These are phyloP conservation scores for Conops quadrifasciatus DNA, from an alignment of 2,888 invertebrate species.

Conservation along the genomic window DNA sequence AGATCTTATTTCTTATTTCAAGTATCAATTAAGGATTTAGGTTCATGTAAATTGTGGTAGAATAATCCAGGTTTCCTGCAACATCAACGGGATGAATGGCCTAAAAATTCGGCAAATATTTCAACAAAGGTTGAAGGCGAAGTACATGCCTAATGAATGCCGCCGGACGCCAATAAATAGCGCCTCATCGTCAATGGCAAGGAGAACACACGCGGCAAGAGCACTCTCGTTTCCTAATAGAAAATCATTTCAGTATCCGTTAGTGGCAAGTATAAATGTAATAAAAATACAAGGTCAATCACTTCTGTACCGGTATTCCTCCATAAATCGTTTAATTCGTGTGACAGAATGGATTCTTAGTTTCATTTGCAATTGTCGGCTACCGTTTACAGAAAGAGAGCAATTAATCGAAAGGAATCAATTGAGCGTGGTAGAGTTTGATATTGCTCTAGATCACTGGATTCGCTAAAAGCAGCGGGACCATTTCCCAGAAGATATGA, in stretches of 20 bases:
- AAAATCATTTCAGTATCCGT: slow-evolving; percentile 22
- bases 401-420: too few species aligned
- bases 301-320: slow-evolving; percentile 30
- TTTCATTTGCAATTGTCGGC: slow-evolving; percentile 19
- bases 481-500: slow-evolving; percentile 6
- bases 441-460: slow-evolving; percentile 16
- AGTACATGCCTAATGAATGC: slow-evolving; percentile 18
- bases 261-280: slow-evolving; percentile 24
- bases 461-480: slow-evolving; percentile 9
- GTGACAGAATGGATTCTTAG: slow-evolving; percentile 27
- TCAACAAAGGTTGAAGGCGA: neutral
- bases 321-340: slow-evolving; percentile 13
- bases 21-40: neutral
- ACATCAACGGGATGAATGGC: neutral
- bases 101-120: neutral
- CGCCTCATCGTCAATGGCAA: neutral
- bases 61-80: slow-evolving; percentile 22
- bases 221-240: neutral
- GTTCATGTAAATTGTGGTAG: slow-evolving; percentile 8
- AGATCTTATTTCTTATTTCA: slow-evolving; percentile 14
- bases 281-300: neutral
- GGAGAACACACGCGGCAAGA: neutral
- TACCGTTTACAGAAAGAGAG: slow-evolving; percentile 1
- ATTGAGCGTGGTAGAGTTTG: slow-evolving; percentile 5
- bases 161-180: neutral